phyloP scores from a whole-genome alignment of 1,140 invertebrate species.

The Acromyrmex echinatior region DNA sequence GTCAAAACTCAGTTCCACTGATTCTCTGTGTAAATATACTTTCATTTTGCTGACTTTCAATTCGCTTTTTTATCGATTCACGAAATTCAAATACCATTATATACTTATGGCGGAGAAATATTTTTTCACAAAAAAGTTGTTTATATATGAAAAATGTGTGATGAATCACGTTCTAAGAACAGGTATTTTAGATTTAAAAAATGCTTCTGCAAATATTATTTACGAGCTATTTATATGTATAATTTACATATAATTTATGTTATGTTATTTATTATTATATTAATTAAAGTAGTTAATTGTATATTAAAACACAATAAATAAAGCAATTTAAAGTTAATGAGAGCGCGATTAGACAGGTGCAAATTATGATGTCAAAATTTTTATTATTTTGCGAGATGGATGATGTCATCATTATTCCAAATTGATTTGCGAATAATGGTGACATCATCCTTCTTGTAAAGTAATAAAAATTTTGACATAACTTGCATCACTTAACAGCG shows the following conservation, averaged over 20 bases:
- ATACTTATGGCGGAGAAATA: not conserved
- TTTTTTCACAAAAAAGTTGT: not conserved
- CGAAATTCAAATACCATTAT: constrained; percentile 38
- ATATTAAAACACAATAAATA: not conserved
- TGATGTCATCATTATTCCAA: too few relatives aligned
- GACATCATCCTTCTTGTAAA: too few relatives aligned
- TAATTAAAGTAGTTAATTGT: not conserved
- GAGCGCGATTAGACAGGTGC: too few relatives aligned
- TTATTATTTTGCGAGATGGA: too few relatives aligned
- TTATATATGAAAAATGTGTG: constrained; percentile 5
- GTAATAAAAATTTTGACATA: too few relatives aligned
- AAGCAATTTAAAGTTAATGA: too few relatives aligned
- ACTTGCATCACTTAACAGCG: too few relatives aligned
- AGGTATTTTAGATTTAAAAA: not conserved
- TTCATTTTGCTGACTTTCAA: not conserved
- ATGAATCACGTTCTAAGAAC: not conserved
- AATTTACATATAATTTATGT: not conserved
- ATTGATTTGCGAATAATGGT: too few relatives aligned
- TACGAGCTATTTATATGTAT: not conserved
- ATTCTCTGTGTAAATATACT: constrained; percentile 42
- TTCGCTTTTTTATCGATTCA: not conserved
- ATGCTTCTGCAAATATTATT: not conserved
- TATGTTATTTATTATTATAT: not conserved
- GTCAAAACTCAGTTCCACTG: not conserved
- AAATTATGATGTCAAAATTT: too few relatives aligned